Conservation (phyloP, 2,113 vertebrate species). For the Nothobranchius kuhntae region DNA sequence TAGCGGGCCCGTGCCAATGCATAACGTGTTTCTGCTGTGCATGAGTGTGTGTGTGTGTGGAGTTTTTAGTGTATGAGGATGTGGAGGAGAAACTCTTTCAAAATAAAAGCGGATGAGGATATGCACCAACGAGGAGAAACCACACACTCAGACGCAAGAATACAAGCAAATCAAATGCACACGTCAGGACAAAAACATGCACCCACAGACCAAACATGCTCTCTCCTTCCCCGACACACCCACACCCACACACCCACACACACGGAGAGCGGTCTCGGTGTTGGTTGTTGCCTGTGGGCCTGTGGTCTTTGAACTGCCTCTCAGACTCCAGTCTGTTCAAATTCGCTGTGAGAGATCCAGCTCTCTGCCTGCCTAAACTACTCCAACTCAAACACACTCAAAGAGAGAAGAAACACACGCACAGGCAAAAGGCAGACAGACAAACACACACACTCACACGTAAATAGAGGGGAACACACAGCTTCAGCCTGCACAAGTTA, state of each 20-base stretch:
- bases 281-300: slow-evolving; percentile 77
- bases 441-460: slow-evolving; percentile 7
- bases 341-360: slow-evolving; percentile 74
- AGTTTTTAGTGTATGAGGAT: slow-evolving; percentile 9
- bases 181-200: slow-evolving; percentile 53
- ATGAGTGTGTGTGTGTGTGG: slow-evolving; percentile 3
- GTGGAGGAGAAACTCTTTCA: slow-evolving; percentile 39
- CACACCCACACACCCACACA: background rate
- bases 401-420: slow-evolving; percentile 44
- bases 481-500: slow-evolving; percentile 49
- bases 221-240: slow-evolving; percentile 15
- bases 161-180: slow-evolving; percentile 53
- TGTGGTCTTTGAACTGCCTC: slow-evolving; percentile 77
- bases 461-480: slow-evolving; percentile 20
- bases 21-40: background rate
- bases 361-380: slow-evolving; percentile 69
- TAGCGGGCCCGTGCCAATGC: slow-evolving; percentile 34
- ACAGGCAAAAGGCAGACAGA: slow-evolving; percentile 29
- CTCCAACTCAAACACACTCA: slow-evolving; percentile 68
- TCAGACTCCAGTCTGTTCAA: slow-evolving; percentile 76
- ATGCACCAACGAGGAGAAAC: slow-evolving; percentile 24
- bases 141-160: slow-evolving; percentile 27
- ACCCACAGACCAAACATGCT: slow-evolving; percentile 45
- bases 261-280: slow-evolving; percentile 44
- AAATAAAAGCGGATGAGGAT: slow-evolving; percentile 46